phyloP scores from a whole-genome alignment of 2,797 vertebrate species.

The Neostethus bicornis region DNA sequence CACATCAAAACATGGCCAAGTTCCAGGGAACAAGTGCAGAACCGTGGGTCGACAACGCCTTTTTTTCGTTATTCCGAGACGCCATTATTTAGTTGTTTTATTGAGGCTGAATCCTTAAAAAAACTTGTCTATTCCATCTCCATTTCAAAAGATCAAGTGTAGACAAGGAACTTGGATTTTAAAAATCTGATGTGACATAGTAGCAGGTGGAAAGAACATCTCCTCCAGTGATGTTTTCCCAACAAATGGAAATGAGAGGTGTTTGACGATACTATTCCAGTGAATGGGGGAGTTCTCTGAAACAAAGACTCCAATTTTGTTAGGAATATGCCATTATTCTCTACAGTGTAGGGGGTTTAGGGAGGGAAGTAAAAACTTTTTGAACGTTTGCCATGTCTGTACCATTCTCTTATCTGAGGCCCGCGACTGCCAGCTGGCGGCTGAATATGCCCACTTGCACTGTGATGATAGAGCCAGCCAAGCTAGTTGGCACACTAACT shows the following conservation, averaged over 20 bases:
- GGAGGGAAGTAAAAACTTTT: slow-evolving; percentile 86
- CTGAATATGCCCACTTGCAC: slow-evolving; percentile 82
- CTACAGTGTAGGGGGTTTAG: slow-evolving; percentile 84
- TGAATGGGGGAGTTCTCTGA: slow-evolving; percentile 83
- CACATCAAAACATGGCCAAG: slow-evolving; percentile 62
- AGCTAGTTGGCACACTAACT: slow-evolving; percentile 78
- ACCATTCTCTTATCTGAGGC: slow-evolving; percentile 86
- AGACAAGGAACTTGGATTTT: slow-evolving; percentile 48
- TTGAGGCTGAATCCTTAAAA: slow-evolving; percentile 42
- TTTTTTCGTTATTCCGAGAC: slow-evolving; percentile 39
- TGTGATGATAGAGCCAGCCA: slow-evolving; percentile 79
- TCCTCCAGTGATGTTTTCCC: slow-evolving; percentile 66
- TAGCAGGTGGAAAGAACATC: slow-evolving; percentile 67
- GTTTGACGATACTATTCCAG: slow-evolving; percentile 85
- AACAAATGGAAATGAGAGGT: slow-evolving; percentile 71
- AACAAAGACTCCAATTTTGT: slow-evolving; percentile 81
- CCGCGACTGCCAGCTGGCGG: slow-evolving; percentile 89
- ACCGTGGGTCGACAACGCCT: slow-evolving; percentile 45
- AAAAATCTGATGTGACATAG: slow-evolving; percentile 59
- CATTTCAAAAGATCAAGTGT: slow-evolving; percentile 49
- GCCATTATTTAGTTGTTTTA: slow-evolving; percentile 42
- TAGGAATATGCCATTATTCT: slow-evolving; percentile 87
- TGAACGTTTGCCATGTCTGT: slow-evolving; percentile 87
- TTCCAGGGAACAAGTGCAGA: slow-evolving; percentile 70
- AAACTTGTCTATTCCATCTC: slow-evolving; percentile 40